Conservation (phyloP, 2,113 vertebrate genomes). For the Mobula hypostoma region DNA sequence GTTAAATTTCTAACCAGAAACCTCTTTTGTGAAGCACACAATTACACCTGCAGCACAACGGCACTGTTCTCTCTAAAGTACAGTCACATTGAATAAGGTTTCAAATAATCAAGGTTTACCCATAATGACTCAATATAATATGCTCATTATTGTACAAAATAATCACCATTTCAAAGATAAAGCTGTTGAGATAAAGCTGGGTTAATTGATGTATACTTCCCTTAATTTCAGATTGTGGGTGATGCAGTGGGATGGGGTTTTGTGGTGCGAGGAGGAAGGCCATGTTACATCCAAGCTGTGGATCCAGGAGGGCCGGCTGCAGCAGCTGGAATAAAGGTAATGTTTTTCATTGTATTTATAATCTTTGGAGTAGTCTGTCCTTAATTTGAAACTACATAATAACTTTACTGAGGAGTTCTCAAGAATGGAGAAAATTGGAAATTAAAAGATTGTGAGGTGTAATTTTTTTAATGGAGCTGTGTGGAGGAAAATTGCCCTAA, state of each 20-base stretch:
- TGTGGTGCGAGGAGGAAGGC: slow-evolving; percentile 69
- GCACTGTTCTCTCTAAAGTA: neutral
- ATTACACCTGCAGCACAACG: neutral
- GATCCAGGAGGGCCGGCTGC: slow-evolving; percentile 78
- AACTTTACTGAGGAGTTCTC: neutral
- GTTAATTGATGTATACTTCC: neutral
- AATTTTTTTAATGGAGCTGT: neutral
- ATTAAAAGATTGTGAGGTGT: neutral
- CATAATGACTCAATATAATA: neutral
- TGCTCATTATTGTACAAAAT: neutral
- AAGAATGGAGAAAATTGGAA: neutral
- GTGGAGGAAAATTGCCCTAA: neutral
- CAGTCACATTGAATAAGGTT: neutral
- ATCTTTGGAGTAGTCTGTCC: too few species aligned
- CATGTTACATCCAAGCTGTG: slow-evolving; percentile 78
- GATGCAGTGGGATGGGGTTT: slow-evolving; percentile 80
- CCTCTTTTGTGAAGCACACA: neutral
- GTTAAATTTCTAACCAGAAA: neutral
- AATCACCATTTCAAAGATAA: slow-evolving; percentile 24
- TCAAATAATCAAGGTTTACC: neutral
- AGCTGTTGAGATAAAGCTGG: neutral
- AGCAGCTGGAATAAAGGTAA: slow-evolving; percentile 76
- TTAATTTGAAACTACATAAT: too few species aligned
- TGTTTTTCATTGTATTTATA: neutral
- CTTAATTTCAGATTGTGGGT: slow-evolving; percentile 62